A percentile compares a stretch with the other conserved stretches of the same genome.
Evolutionary conservation across 2,797 vertebrate genomes (phyloP).

Genomic region (Epinephelus awoara): DNA sequence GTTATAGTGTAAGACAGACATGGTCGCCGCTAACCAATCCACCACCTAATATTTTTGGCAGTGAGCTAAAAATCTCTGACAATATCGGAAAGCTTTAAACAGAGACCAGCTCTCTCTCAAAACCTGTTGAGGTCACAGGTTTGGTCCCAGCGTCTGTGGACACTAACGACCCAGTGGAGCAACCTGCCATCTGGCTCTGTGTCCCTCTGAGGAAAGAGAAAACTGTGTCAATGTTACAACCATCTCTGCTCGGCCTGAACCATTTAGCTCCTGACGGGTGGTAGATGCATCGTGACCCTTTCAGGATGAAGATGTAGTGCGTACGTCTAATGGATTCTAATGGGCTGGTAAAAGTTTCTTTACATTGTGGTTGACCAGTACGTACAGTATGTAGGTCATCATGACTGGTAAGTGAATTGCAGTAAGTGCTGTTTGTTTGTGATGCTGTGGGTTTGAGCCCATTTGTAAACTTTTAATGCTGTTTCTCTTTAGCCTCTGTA

Average conservation of each 20-base stretch:
- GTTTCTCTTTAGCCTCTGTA: neutral
- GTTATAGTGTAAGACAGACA: no score
- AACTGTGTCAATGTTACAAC: slow-evolving; percentile 8
- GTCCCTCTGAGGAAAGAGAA: neutral
- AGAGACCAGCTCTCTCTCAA: neutral
- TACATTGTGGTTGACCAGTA: slow-evolving; percentile 1
- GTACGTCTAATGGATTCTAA: slow-evolving; percentile 47
- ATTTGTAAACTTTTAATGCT: neutral
- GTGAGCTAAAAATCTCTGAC: no score
- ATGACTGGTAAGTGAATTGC: neutral
- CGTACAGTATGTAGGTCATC: slow-evolving; percentile 12
- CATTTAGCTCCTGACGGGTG: slow-evolving; percentile 35
- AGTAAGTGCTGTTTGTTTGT: slow-evolving; percentile 1
- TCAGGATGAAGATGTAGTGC: slow-evolving; percentile 13
- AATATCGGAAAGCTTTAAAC: no score
- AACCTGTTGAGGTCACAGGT: slow-evolving; percentile 22
- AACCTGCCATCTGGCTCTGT: slow-evolving; percentile 20
- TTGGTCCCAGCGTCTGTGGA: neutral
- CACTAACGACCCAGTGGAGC: slow-evolving; percentile 16
- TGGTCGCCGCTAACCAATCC: no score
- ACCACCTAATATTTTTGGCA: no score
- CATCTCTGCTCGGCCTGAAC: neutral
- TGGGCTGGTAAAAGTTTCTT: slow-evolving; percentile 40
- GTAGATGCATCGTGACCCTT: neutral
- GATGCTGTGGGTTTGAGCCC: slow-evolving; percentile 18